A percentile compares a stretch with the other conserved stretches of the same genome.
phyloP scores from a whole-genome alignment of 2,888 invertebrate genomes.

The Callinectes sapidus region DNA sequence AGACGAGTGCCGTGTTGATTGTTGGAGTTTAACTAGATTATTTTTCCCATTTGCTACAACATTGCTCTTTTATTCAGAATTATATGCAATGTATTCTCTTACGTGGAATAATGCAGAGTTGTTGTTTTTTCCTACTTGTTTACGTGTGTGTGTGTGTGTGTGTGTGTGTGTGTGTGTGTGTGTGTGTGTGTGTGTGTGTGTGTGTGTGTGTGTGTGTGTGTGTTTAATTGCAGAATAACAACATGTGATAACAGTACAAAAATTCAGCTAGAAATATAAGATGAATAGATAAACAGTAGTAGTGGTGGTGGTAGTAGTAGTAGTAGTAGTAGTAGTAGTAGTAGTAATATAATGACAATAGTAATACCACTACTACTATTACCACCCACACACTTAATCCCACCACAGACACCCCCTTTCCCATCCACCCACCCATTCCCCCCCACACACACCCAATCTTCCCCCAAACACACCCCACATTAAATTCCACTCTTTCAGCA shows the following conservation, averaged over 20 bases:
- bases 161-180: not conserved
- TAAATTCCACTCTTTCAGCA: no score
- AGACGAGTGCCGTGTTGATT: not conserved
- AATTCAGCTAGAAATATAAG: not conserved
- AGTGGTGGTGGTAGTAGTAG: not conserved
- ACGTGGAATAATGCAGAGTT: not conserved
- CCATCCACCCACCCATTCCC: no score
- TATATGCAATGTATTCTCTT: not conserved
- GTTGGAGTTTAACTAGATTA: not conserved
- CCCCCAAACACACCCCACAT: not conserved
- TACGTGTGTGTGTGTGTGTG: not conserved
- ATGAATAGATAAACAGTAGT: not conserved
- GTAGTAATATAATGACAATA: no score
- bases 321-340: not conserved
- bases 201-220: not conserved
- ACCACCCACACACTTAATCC: not conserved
- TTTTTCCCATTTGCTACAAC: not conserved
- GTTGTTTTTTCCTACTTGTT: not conserved
- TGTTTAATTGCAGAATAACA: not conserved
- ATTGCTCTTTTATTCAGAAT: not conserved
- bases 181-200: not conserved
- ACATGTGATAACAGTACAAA: not conserved
- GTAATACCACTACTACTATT: not conserved
- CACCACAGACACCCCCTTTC: no score
- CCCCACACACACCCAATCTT: not conserved